Base-by-base conservation (phyloP, 2,113 vertebrate species). In the Bostrychus sinensis region DNA sequence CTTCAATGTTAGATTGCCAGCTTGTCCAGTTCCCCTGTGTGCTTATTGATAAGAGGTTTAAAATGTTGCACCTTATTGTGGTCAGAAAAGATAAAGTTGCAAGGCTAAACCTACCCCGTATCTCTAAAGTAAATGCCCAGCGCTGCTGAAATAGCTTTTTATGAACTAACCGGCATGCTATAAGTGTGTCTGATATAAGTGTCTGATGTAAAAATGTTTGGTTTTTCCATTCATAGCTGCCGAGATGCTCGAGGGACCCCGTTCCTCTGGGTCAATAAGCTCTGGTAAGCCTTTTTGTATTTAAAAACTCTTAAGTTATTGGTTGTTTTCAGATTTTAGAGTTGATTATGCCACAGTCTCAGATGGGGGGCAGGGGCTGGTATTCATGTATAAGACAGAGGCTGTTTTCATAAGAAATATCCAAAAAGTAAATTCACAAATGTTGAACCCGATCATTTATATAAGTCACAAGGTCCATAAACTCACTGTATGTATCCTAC, bases 171-270 rank as follows among this genome's bases (percentile, higher is more conserved):
- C n/a, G n/a, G n/a, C n/a, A n/a, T n/a, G n/a, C n/a, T n/a, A n/a
- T n/a, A n/a, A n/a, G n/a, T n/a, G n/a, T n/a, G n/a, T n/a, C n/a
- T n/a, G n/a, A n/a, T n/a, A n/a, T n/a, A n/a, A n/a, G n/a, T n/a
- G n/a, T n/a, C 12, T 54, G 1, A 39, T 12, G 16, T 16, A 8
- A 36, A 39, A 4, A 45, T 8, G 63, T 30, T 45, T 61, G 22
- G 59, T 79, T 82, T 70, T 76, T 26, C 81, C 62, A 53, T 42
- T 50, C 77, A 32, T 68, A 91, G 88, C 78, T 81, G 20, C 79
- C 22, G 91, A 91, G 84, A 85, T 89, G 87, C 17, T 54, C 53
- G 90, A 90, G 85, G 87, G 77, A 77, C 81, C 80, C n/a, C 84
- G 72, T 61, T 92, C 91, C 37, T 72, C 88, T 36, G 88, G 88